Evolutionary conservation across 2,888 invertebrate species (phyloP), one percentile per base, ranked within the genome.

Genomic region (Tiliacea aurago): DNA sequence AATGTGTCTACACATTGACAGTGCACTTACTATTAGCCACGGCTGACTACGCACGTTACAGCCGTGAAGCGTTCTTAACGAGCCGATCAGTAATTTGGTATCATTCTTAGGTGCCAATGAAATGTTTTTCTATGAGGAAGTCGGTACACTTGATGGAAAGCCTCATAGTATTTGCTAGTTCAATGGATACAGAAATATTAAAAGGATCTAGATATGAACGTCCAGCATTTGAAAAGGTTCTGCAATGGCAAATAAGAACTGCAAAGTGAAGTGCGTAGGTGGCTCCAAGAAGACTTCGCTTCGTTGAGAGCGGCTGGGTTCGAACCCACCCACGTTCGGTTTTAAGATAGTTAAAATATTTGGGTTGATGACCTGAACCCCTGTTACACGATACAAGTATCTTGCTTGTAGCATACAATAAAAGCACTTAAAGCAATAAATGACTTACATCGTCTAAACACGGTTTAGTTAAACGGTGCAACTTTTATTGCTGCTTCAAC

Each of bases 21-120:
- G 66, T 73, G 67, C 81, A 83, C 79, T 77, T 79, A 84, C 84
- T 84, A 83, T 85, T 85, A 86, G 83, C 62, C n/a, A 85, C 84
- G 85, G 85, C 78, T 76, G 81, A 73, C 68, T 84, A 71, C 56
- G 63, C 70, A 71, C 70, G 71, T 75, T 84, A 79, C 83, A 81
- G 61, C 73, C 84, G 81, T 85, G 85, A 84, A 83, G 78, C 78
- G 70, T 70, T 69, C 70, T 71, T 74, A 85, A 85, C 74, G 84
- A 85, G 53, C 73, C 76, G 76, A 83, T 83, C 70, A 55, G 70
- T 79, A 70, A 79, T 82, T 73, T 66, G 56, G 70, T 73, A 69
- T 73, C 82, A 76, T 82, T 73, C 73, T 80, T 70, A 66, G 66
- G 61, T 66, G 66, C 62, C 65, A 69, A 71, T 82, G 56, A 71